Percentiles rank a stretch among this genome's conserved stretches.
Conservation (phyloP, 2,888 invertebrate genomes). For the Hypolimnas misippus region DNA sequence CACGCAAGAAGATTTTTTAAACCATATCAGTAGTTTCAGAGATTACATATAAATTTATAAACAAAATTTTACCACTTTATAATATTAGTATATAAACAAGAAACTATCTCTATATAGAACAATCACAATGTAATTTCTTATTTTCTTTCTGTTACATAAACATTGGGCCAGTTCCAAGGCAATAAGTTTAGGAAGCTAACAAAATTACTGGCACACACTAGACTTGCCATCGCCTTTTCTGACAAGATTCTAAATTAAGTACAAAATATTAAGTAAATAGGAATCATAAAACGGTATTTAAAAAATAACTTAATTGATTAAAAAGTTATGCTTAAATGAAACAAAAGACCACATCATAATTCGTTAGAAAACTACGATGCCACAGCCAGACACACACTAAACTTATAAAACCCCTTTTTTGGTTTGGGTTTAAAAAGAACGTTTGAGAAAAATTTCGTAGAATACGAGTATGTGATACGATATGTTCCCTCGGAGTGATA, state of each 20-base stretch:
- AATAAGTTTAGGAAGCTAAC: constrained; percentile 22
- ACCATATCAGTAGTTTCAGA: too few species aligned
- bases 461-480: background rate
- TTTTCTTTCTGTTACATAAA: constrained; percentile 11
- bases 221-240: constrained; percentile 1
- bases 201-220: constrained; percentile 16
- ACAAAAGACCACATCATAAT: too few species aligned
- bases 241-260: constrained; percentile 3
- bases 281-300: background rate
- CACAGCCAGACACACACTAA: too few species aligned
- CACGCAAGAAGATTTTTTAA: too few species aligned
- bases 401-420: too few species aligned
- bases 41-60: too few species aligned
- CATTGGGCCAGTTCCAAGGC: constrained; percentile 11
- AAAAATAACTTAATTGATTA: background rate
- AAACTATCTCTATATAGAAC: background rate
- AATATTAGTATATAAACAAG: background rate
- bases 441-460: background rate
- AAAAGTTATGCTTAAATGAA: too few species aligned
- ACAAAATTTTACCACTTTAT: too few species aligned
- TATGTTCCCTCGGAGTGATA: background rate
- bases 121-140: constrained; percentile 5
- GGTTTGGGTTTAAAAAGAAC: too few species aligned
- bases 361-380: too few species aligned
- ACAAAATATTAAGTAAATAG: constrained; percentile 1